Base-by-base conservation (phyloP, 2,797 vertebrate genomes). In the Darevskia mixta region DNA sequence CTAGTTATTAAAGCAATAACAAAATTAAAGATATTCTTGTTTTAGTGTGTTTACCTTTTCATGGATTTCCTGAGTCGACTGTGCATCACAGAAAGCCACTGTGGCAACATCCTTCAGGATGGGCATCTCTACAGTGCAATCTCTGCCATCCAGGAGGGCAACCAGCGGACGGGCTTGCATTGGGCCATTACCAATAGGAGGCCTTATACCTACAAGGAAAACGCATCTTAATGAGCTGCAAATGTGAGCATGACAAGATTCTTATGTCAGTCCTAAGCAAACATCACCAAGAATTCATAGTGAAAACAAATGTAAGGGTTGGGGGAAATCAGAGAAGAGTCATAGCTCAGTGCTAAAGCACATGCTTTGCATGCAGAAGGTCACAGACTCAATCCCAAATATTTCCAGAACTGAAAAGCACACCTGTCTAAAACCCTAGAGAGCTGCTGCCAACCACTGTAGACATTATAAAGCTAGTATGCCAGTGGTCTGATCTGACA, bases 31-130 rank as follows among this genome's bases (percentile, higher is more conserved):
- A 55, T 55, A 15, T 55, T 0, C 55, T 7, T 79, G 38, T 27
- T 35, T 27, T 29, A 35, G 7, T 10, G 18, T 61, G 29, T 25
- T 89, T 94, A 98, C 98, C 97, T 98, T 98, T 95, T 98, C 98
- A 25, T 98, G 98, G 89, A 98, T 98, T 96, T 98, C 98, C 97
- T 98, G 98, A 95, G 98, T 98, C 92, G 98, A 98, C 94, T 98
- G 98, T 91, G 98, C 98, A 81, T 98, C 98, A 49, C 98, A 98
- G 95, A 98, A 98, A 61, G 98, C 98, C 93, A 98, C 98, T 3
- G 98, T 98, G 88, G 98, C 98, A 94, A 98, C 98, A 94, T 98
- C 98, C 95, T 98, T 98, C 87, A 98, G 94, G 93, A 98, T 98
- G 81, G 98, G 98, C 98, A 98, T 98, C 94, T 98, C 98, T 93